Evolutionary conservation across 2,113 vertebrate species (phyloP).

Genomic region (Orycteropus afer): DNA sequence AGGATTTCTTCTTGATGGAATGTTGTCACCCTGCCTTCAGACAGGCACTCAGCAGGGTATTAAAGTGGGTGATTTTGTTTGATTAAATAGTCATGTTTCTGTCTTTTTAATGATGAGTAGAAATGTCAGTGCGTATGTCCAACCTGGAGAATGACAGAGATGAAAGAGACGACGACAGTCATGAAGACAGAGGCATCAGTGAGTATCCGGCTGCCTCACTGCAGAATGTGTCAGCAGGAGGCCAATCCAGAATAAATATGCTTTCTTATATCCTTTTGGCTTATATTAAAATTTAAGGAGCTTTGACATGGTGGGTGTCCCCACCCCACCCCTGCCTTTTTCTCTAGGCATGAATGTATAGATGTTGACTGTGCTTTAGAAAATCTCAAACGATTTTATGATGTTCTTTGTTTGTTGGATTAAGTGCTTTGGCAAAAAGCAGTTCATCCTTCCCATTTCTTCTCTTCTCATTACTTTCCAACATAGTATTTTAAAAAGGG

Average conservation of each 20-base stretch:
- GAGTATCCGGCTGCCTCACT: slow-evolving; percentile 76
- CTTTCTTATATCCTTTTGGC: slow-evolving; percentile 44
- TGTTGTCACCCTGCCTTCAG: slow-evolving; percentile 48
- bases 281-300: slow-evolving; percentile 42
- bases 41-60: not conserved
- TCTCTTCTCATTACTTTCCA: not conserved
- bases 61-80: slow-evolving; percentile 51
- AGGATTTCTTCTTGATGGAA: not conserved
- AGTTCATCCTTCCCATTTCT: not conserved
- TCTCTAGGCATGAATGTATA: not conserved
- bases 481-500: not conserved
- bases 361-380: slow-evolving; percentile 34
- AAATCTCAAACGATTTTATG: not conserved
- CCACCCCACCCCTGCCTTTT: not conserved
- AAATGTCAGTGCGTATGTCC: slow-evolving; percentile 99
- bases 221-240: not conserved
- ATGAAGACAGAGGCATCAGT: slow-evolving; percentile 99
- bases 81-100: slow-evolving; percentile 78
- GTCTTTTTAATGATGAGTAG: slow-evolving; percentile 85
- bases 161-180: slow-evolving; percentile 97
- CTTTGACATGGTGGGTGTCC: not conserved
- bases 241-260: not conserved
- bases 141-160: slow-evolving; percentile 98
- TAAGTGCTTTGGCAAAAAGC: not conserved
- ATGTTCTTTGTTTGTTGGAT: not conserved